Evolutionary conservation across 2,888 invertebrate species (phyloP).

Genomic region (Melinaea marsaeus): DNA sequence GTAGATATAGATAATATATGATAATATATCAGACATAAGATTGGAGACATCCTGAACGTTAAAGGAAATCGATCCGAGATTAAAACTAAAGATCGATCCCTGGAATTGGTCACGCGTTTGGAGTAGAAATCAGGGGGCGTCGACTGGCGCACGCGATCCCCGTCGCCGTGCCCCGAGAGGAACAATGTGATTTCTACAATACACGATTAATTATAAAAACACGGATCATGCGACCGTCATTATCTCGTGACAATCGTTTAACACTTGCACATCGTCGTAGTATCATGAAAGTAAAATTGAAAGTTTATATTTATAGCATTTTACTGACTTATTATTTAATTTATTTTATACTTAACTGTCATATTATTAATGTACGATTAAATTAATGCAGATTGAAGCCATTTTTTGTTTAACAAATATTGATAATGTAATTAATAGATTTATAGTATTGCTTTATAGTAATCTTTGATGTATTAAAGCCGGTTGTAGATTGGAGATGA

Average conservation of each 20-base stretch:
- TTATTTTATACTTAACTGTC: no score
- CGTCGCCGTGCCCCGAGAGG: conserved; percentile 62
- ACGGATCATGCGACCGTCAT: conserved; percentile 38
- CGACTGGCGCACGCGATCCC: conserved; percentile 59
- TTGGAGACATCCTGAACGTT: conserved; percentile 32
- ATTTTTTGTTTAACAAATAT: no score
- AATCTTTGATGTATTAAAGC: no score
- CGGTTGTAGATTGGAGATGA: no score
- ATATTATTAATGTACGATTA: no score
- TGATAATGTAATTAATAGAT: no score
- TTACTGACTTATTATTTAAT: no score
- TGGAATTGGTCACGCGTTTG: conserved; percentile 62
- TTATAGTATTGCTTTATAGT: no score
- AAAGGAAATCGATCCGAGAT: conserved; percentile 42
- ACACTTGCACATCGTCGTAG: no score
- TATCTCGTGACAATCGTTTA: conserved; percentile 7
- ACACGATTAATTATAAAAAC: conserved; percentile 38
- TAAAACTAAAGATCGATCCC: conserved; percentile 47
- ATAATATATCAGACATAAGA: conserved; percentile 25
- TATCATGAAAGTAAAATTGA: no score
- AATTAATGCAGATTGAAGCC: no score
- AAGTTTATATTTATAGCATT: no score
- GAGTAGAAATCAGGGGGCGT: conserved; percentile 65
- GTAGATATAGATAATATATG: conserved; percentile 2
- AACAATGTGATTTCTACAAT: conserved; percentile 64